Evolutionary conservation across 2,797 vertebrate species (phyloP).

Genomic region (Halcyon badia): DNA sequence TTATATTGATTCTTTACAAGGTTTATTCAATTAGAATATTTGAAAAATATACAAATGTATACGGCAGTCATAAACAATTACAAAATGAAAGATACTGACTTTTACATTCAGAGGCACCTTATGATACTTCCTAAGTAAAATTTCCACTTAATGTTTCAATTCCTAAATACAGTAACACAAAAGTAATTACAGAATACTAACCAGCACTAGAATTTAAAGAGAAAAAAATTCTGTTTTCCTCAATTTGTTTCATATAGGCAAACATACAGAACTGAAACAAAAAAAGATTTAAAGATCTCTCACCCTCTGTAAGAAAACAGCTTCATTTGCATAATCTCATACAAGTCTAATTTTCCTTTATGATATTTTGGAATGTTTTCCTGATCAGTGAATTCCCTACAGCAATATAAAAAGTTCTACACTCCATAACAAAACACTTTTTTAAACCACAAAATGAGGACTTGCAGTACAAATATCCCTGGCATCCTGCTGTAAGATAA

Average conservation of each 20-base stretch:
- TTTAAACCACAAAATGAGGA: neutral
- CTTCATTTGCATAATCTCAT: constrained; percentile 35
- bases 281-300: neutral
- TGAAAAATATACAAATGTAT: neutral
- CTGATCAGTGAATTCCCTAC: neutral
- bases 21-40: neutral
- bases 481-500: neutral
- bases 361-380: constrained; percentile 45
- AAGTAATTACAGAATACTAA: constrained; percentile 5
- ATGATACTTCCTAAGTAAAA: neutral
- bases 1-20: neutral
- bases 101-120: neutral
- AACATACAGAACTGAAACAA: neutral
- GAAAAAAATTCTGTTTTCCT: neutral
- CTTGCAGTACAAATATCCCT: neutral
- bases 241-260: neutral
- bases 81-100: neutral
- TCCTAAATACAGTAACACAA: neutral
- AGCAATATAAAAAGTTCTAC: neutral
- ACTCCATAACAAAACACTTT: neutral
- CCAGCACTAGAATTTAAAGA: neutral
- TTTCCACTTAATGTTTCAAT: neutral
- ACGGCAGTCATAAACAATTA: neutral
- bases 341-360: constrained; percentile 7
- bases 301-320: neutral